Evolutionary conservation across 1,140 invertebrate genomes (phyloP), one percentile per base, ranked within the genome.

Genomic region (Nixonia krombeini): DNA sequence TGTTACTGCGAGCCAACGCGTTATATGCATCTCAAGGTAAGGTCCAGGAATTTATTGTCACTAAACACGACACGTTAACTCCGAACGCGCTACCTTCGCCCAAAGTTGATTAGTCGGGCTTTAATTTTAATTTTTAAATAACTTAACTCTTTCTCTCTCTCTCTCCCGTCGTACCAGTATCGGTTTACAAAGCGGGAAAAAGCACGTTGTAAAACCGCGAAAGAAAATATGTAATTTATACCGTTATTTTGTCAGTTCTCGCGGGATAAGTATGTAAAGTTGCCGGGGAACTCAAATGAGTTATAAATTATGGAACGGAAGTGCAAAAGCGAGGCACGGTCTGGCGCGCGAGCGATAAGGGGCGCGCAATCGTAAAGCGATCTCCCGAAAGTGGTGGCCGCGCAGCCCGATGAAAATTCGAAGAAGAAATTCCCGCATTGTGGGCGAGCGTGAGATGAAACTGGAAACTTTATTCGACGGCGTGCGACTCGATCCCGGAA

Each of bases 401-500:
- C 26, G 40, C 29, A 25, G 56, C 42, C 51, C 47, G 56, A 68
- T 52, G 64, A 62, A 68, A 68, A 68, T 61, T 61, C 64, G 64
- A 51, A 29, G 46, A 52, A 55, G 52, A 56, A 67, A 59, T 56
- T 67, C 44, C 50, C 44, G 50, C 63, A 66, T 66, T 59, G 63
- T 59, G 63, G 44, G 16, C 17, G 50, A 40, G 42, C 38, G 29
- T 17, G 40, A 46, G 50, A 66, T 59, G 44, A 47, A 55, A 55
- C 55, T 66, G 63, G 38, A 66, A 66, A 59, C 50, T 59, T 66
- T 66, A 66, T 66, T 55, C 28, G 56, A 55, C 56, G 45, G 56
- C 44, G 63, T 56, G 45, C 56, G 49, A 59, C 46, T 56, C 50
- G 51, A 51, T 67, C 56, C 9, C 45, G 38, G 56, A 67, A 61